Conservation (phyloP, 2,797 vertebrate species). For the Clamator glandarius region DNA sequence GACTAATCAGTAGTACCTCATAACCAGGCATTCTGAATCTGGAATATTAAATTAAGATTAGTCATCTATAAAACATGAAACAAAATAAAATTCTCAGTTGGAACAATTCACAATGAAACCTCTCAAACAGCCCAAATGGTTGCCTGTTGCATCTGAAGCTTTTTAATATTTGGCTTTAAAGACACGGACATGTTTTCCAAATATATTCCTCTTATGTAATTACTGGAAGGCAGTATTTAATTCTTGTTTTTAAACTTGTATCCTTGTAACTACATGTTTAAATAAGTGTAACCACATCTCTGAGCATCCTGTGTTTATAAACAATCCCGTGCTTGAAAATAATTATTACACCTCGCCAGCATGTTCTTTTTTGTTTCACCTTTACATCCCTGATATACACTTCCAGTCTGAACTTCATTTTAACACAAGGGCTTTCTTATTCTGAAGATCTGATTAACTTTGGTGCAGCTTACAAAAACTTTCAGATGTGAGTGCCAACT, state of each 20-base stretch:
- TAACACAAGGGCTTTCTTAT: neutral
- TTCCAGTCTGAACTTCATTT: neutral
- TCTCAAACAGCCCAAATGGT: neutral
- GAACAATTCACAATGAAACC: neutral
- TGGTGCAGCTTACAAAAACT: neutral
- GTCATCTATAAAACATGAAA: neutral
- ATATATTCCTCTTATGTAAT: neutral
- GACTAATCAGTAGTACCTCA: neutral
- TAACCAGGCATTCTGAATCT: neutral
- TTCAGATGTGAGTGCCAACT: neutral
- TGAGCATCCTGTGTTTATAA: neutral
- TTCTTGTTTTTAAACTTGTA: neutral
- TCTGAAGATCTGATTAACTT: neutral
- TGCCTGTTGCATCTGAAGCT: neutral
- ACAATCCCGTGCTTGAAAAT: neutral
- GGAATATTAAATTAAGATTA: neutral
- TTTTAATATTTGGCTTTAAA: slow-evolving; percentile 4
- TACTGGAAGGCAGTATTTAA: neutral
- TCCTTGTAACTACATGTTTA: neutral
- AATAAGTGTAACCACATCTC: neutral
- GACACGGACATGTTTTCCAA: neutral
- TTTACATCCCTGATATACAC: neutral
- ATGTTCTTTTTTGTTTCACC: neutral
- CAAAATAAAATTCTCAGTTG: neutral
- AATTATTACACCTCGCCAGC: neutral